Percentiles rank a stretch among this genome's conserved stretches.
Conservation (phyloP, 2,797 vertebrate genomes). For the Epinephelus malabaricus region DNA sequence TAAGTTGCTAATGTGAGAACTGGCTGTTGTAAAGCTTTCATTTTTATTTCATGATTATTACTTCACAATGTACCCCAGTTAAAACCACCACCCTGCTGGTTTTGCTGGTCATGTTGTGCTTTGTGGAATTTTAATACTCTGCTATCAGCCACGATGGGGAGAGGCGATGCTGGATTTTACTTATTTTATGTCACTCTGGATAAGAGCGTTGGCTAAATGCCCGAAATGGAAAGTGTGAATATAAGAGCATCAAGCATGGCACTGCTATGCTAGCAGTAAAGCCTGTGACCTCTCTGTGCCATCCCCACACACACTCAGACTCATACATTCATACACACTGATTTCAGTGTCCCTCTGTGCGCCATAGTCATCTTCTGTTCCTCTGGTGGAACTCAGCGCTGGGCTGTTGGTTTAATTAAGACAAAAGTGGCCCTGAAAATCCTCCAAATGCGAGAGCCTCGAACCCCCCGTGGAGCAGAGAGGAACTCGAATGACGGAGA, state of each 20-base stretch:
- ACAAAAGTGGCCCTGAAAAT: conserved; percentile 65
- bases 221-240: conserved; percentile 41
- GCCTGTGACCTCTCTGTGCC: conserved; percentile 59
- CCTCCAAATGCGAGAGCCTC: conserved; percentile 36
- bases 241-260: conserved; percentile 34
- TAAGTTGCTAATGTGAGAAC: background rate
- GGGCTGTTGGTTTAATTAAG: conserved; percentile 63
- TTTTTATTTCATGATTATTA: background rate
- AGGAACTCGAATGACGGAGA: conserved; percentile 39
- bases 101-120: conserved; percentile 27
- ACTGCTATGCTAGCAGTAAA: conserved; percentile 43
- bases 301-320: conserved; percentile 44
- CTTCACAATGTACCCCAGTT: background rate
- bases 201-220: conserved; percentile 42
- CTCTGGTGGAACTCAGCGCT: conserved; percentile 29
- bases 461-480: conserved; percentile 51
- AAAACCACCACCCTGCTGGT: conserved; percentile 25
- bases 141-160: background rate
- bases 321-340: conserved; percentile 29
- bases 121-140: conserved; percentile 37
- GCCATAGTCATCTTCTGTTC: conserved; percentile 53
- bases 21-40: conserved; percentile 4
- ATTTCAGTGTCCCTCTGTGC: conserved; percentile 61
- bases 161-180: conserved; percentile 26
- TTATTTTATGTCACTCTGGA: conserved; percentile 48